Evolutionary conservation across 2,888 invertebrate species (phyloP).

Genomic region (Slavum lentiscoides): DNA sequence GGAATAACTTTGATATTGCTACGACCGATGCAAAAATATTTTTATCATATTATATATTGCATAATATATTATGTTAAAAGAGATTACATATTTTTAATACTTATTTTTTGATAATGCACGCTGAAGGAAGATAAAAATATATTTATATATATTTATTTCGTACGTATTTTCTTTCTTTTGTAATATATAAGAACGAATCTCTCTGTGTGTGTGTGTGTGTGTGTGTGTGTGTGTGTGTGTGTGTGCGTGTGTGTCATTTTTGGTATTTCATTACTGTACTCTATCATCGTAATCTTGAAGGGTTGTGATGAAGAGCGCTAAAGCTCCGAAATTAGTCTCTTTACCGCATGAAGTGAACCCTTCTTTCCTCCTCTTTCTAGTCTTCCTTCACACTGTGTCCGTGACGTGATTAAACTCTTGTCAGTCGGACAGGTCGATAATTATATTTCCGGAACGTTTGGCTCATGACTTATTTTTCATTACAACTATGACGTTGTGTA

Average conservation of each 20-base stretch:
- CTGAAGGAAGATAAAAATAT: not conserved
- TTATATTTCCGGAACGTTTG: conserved; percentile 53
- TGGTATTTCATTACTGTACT: conserved; percentile 50
- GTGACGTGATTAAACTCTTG: conserved; percentile 53
- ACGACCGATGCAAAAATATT: no score
- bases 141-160: not conserved
- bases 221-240: not conserved
- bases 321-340: conserved; percentile 51
- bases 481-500: conserved; percentile 24
- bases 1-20: not conserved
- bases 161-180: not conserved
- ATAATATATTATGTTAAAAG: no score
- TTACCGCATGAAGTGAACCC: conserved; percentile 44
- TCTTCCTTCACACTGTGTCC: conserved; percentile 30
- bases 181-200: not conserved
- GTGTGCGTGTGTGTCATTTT: conserved; percentile 36
- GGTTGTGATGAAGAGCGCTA: conserved; percentile 48
- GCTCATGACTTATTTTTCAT: conserved; percentile 51
- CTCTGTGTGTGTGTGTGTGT: no score
- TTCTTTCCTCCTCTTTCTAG: conserved; percentile 5
- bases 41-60: no score
- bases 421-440: conserved; percentile 52
- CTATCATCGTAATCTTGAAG: conserved; percentile 47
- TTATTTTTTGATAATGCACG: not conserved
- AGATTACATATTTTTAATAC: not conserved